Conservation (phyloP, 2,113 vertebrate species). For the Solea solea region DNA sequence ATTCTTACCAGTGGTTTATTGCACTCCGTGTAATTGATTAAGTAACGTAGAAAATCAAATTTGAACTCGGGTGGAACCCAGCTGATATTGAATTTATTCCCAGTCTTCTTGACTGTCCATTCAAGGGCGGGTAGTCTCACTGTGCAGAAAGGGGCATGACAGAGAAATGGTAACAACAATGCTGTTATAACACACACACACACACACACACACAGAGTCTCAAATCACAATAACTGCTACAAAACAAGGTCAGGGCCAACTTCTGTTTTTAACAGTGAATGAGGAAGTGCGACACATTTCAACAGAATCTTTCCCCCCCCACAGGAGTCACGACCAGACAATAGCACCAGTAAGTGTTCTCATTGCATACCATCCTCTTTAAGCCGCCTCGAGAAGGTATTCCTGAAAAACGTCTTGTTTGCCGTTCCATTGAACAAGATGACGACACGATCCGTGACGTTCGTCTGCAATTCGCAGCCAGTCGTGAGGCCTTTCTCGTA, state of each 20-base stretch:
- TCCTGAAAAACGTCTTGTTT: constrained; percentile 10
- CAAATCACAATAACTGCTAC: background rate
- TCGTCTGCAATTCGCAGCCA: constrained; percentile 52
- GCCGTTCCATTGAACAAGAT: constrained; percentile 62
- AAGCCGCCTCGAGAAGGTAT: fast-evolving
- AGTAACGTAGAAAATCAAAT: fast-evolving
- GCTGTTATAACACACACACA: background rate
- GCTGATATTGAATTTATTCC: constrained; percentile 8
- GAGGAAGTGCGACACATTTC: constrained; percentile 28
- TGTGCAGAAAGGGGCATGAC: constrained; percentile 10
- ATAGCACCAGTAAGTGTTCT: too few species aligned
- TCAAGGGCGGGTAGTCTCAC: constrained; percentile 36
- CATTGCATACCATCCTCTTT: fast-evolving
- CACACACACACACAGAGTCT: background rate
- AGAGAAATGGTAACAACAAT: background rate
- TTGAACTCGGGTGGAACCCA: constrained; percentile 28
- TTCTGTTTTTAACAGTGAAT: constrained; percentile 1
- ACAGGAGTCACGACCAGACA: fast-evolving
- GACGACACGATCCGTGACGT: fast-evolving
- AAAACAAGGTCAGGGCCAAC: background rate
- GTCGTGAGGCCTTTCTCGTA: background rate
- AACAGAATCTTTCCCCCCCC: background rate
- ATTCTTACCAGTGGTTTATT: background rate
- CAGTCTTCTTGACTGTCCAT: background rate
- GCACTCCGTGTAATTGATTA: constrained; percentile 47